Percentiles rank a stretch among this genome's conserved stretches.
Conservation (phyloP, 2,888 invertebrate species). For the Tetragonisca angustula region DNA sequence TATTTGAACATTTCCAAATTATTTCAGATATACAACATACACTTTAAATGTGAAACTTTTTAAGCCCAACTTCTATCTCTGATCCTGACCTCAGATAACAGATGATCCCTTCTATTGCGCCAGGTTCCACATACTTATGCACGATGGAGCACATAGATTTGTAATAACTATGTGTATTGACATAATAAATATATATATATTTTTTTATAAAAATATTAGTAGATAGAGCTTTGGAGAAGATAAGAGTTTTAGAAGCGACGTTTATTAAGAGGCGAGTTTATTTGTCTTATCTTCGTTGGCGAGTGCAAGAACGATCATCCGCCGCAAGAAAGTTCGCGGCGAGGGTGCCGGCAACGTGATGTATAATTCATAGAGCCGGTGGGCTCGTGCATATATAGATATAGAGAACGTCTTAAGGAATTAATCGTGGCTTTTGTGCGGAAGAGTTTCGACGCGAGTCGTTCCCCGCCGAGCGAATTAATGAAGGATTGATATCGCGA, state of each 20-base stretch:
- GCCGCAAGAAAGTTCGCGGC: constrained; percentile 61
- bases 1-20: constrained; percentile 29
- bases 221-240: background rate
- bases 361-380: constrained; percentile 65
- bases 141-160: too few relatives aligned
- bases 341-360: constrained; percentile 56
- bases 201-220: background rate
- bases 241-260: constrained; percentile 10
- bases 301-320: constrained; percentile 58
- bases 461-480: constrained; percentile 62
- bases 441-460: constrained; percentile 51
- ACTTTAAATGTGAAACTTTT: background rate
- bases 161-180: too few relatives aligned
- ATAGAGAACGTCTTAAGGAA: constrained; percentile 55
- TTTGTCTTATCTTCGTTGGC: constrained; percentile 56
- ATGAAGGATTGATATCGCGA: constrained; percentile 70
- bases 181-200: too few relatives aligned
- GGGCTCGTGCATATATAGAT: constrained; percentile 50
- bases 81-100: too few relatives aligned
- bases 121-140: too few relatives aligned
- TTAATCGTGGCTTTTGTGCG: constrained; percentile 47
- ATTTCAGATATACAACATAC: background rate
- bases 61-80: background rate
- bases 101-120: too few relatives aligned
- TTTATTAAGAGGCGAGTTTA: constrained; percentile 65